phyloP scores from a whole-genome alignment of 2,888 invertebrate genomes.

The Laspeyria flexula region DNA sequence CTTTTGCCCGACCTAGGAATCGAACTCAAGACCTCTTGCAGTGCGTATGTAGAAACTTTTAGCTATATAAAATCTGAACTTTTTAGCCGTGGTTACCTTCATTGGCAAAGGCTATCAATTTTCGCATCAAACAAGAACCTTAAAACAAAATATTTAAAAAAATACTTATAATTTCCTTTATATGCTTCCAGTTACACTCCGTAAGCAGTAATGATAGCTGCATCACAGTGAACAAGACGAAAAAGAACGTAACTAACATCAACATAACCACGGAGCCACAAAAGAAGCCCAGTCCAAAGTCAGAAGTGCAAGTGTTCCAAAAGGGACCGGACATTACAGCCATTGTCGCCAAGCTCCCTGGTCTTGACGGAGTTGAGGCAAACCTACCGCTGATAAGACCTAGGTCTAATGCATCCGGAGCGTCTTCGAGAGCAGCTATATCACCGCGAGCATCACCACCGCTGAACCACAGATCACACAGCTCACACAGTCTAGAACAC shows the following conservation, averaged over 20 bases:
- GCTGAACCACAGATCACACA: slow-evolving; percentile 70
- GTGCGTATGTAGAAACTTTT: too few species aligned
- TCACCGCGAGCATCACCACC: slow-evolving; percentile 70
- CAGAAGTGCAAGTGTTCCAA: slow-evolving; percentile 89
- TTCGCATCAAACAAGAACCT: too few species aligned
- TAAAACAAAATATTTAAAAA: too few species aligned
- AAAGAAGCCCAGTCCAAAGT: slow-evolving; percentile 74
- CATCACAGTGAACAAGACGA: slow-evolving; percentile 85
- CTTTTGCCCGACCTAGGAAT: too few species aligned
- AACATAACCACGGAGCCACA: slow-evolving; percentile 88
- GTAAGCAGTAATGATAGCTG: slow-evolving; percentile 77
- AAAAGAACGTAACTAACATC: slow-evolving; percentile 89
- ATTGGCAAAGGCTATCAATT: too few species aligned
- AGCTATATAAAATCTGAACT: too few species aligned
- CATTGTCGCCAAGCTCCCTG: slow-evolving; percentile 88
- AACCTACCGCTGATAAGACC: slow-evolving; percentile 81
- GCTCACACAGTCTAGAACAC: slow-evolving; percentile 80
- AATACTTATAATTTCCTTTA: neutral
- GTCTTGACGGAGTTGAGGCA: slow-evolving; percentile 77
- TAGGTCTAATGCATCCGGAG: slow-evolving; percentile 84
- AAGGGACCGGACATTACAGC: slow-evolving; percentile 93
- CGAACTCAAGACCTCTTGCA: too few species aligned
- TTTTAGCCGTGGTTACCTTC: too few species aligned
- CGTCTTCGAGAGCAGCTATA: slow-evolving; percentile 81
- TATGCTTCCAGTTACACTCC: slow-evolving; percentile 64